Evolutionary conservation across 53 echinoderm and acorn worm genomes (phyloP), one percentile per base, ranked within the genome.

Genomic region (Echinarachnius parma): DNA sequence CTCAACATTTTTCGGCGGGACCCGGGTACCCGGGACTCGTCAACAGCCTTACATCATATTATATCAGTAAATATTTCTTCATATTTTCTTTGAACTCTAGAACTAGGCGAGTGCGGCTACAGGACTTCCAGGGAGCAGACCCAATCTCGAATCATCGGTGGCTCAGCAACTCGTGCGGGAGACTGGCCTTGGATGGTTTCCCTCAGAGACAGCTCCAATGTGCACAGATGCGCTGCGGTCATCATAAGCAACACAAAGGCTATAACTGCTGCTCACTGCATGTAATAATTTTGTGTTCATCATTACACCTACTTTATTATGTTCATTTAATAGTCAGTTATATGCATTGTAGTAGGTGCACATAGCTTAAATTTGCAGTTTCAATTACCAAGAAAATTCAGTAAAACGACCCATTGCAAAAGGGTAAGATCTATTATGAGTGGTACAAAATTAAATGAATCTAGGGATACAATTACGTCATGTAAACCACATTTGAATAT

Each of bases 141-240:
- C 32, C 10, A 23, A 18, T 11, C 69, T 35, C 69, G 69, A 18
- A 69, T 69, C 69, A 69, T 69, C 53, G 69, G 69, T 50, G 69
- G 69, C 52, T 50, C 50, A 20, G 50, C 23, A 4, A 69, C 69
- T 53, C 21, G 52, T 21, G 32, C 34, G 28, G 69, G 69, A 14
- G 69, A 69, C 34, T 69, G 69, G 69, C 69, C 69, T 23, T 69
- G 69, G 69, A 69, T 69, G 69, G 69, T 53, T 21, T 69, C 69
- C 48, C 69, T 69, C 34, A 19, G 69, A 50, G 69, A 69, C 23
- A 50, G 69, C 7, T 52, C 34, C 34, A 69, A 69, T 16, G 24
- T 69, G 31, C 69, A 69, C 39, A 33, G 69, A 34, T 69, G 69
- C 16, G 69, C 69, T 32, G 69, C 69, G 29, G 69, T 69, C 14